These are phyloP conservation scores for Papilio machaon DNA, from an alignment of 1,140 invertebrate species.

Conservation along the genomic window DNA sequence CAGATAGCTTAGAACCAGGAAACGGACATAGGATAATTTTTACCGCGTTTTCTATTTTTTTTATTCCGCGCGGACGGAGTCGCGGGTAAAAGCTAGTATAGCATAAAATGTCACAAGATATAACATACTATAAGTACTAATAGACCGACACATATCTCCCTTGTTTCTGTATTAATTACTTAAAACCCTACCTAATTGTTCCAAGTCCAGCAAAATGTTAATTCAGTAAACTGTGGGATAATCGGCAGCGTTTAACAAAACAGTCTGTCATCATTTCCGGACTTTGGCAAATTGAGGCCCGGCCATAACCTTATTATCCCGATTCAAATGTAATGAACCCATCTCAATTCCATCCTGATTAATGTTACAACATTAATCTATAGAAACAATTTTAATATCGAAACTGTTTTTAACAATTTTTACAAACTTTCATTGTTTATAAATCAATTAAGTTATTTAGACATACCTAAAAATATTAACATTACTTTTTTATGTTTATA, in stretches of 20 bases:
- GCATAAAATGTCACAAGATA: too few relatives aligned
- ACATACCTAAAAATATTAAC: too few relatives aligned
- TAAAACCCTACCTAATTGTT: background rate
- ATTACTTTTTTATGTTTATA: too few relatives aligned
- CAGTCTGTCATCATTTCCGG: slow-evolving; percentile 25
- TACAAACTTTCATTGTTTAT: background rate
- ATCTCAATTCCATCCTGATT: slow-evolving; percentile 4
- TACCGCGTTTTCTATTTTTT: too few relatives aligned
- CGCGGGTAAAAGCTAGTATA: too few relatives aligned
- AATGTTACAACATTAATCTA: background rate
- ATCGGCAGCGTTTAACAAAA: slow-evolving; percentile 3
- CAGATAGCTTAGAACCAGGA: too few relatives aligned
- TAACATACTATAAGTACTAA: background rate
- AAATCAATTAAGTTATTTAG: background rate
- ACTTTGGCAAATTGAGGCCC: slow-evolving; percentile 15
- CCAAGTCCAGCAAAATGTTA: background rate
- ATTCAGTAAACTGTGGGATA: slow-evolving; percentile 8
- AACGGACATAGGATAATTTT: too few relatives aligned
- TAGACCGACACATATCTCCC: background rate
- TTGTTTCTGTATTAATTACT: background rate
- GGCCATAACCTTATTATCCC: slow-evolving; percentile 7
- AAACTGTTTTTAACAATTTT: background rate
- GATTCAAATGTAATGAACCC: slow-evolving; percentile 18
- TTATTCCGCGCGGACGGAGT: too few relatives aligned
- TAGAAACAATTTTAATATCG: background rate